phyloP scores from a whole-genome alignment of 2,113 vertebrate genomes.

The Heterocephalus glaber region DNA sequence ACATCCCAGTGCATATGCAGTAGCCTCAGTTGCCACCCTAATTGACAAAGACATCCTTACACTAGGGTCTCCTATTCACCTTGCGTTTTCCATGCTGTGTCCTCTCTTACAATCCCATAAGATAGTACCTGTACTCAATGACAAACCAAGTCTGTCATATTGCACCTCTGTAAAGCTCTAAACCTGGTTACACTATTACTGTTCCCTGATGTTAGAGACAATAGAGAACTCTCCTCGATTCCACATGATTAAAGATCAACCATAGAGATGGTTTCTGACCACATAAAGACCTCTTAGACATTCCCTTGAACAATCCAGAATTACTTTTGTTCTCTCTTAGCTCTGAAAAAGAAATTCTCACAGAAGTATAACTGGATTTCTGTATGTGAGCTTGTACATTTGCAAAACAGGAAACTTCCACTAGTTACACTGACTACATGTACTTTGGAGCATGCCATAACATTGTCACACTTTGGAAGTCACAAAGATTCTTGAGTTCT shows the following conservation, averaged over 20 bases:
- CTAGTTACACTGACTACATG: neutral
- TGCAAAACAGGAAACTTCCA: neutral
- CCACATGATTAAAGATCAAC: neutral
- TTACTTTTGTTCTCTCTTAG: neutral
- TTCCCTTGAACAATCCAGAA: neutral
- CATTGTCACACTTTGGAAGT: neutral
- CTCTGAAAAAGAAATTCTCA: neutral
- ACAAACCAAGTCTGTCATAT: neutral
- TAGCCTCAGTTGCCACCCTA: neutral
- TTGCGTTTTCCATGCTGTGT: neutral
- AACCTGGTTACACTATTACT: neutral
- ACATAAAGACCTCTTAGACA: neutral
- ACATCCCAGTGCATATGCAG: neutral
- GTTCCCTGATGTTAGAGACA: neutral
- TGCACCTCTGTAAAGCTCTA: neutral
- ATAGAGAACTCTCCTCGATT: neutral
- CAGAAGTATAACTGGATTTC: neutral
- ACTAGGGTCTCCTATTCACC: neutral
- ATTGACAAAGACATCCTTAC: neutral
- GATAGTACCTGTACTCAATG: neutral
- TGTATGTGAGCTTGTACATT: neutral
- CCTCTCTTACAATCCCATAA: neutral
- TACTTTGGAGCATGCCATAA: neutral
- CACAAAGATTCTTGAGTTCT: neutral
- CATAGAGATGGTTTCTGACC: neutral